These are phyloP conservation scores for Doris montereyensis DNA, from an alignment of 2,888 invertebrate species.

Conservation along the genomic window DNA sequence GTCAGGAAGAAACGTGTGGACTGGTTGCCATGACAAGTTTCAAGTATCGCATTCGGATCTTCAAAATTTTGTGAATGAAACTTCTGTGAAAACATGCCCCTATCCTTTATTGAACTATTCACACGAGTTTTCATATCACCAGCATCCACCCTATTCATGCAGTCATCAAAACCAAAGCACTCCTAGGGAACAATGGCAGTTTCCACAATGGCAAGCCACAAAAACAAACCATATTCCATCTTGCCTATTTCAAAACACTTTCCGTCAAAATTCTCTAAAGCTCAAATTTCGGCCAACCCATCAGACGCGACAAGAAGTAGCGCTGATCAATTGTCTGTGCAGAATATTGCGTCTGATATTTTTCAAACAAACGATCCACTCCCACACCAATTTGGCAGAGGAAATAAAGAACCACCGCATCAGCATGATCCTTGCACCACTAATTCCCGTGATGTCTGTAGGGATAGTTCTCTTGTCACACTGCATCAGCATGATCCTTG, in stretches of 20 bases:
- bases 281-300: no score
- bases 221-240: not conserved
- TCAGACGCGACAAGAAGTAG: not conserved
- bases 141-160: conserved; percentile 6
- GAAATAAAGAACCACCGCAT: no score
- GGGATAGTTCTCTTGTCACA: no score
- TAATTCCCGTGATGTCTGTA: no score
- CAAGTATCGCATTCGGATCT: conserved; percentile 23
- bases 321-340: not conserved
- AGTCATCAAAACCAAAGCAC: not conserved
- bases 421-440: no score
- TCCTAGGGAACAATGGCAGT: conserved; percentile 29
- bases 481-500: no score
- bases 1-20: no score
- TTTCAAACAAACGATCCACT: conserved; percentile 13
- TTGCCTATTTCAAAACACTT: no score
- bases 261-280: no score
- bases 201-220: conserved; percentile 26
- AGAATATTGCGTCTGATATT: not conserved
- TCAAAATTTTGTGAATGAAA: conserved; percentile 24
- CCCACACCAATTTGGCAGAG: no score
- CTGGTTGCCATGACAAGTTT: conserved; percentile 29
- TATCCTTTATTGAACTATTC: conserved; percentile 35
- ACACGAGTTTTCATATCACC: conserved; percentile 11
- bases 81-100: no score